phyloP scores from a whole-genome alignment of 2,113 vertebrate genomes.

The Excalfactoria chinensis region DNA sequence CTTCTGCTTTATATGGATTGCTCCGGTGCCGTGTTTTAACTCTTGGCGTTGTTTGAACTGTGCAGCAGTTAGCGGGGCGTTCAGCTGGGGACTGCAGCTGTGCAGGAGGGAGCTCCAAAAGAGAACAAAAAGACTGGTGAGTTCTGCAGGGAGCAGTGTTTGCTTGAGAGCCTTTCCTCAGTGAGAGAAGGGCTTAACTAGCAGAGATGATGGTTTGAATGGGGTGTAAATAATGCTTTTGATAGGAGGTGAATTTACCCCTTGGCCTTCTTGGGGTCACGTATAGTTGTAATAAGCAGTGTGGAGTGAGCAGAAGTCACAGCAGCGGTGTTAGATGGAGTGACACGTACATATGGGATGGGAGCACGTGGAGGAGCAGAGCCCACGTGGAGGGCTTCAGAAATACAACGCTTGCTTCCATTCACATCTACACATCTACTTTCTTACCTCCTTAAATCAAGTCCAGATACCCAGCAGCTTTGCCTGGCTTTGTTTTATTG shows the following conservation, averaged over 20 bases:
- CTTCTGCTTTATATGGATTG: constrained; percentile 66
- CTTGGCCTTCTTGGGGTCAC: not conserved
- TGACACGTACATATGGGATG: rapidly evolving
- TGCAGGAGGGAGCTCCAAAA: not conserved
- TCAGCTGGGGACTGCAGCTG: not conserved
- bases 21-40: constrained; percentile 10
- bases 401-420: not conserved
- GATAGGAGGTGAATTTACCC: not conserved
- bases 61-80: not conserved
- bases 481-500: not conserved
- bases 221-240: not conserved
- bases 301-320: not conserved
- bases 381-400: not conserved
- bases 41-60: not conserved
- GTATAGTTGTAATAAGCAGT: not conserved
- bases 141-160: not conserved
- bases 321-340: not conserved
- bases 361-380: rapidly evolving
- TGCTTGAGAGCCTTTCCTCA: not conserved
- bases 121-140: not conserved
- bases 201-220: not conserved
- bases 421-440: not conserved
- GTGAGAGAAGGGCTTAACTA: not conserved
- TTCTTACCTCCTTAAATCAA: not conserved
- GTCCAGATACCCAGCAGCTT: not conserved